Conservation (phyloP, 2,797 vertebrate species). For the Pseudocheirus occidentalis region DNA sequence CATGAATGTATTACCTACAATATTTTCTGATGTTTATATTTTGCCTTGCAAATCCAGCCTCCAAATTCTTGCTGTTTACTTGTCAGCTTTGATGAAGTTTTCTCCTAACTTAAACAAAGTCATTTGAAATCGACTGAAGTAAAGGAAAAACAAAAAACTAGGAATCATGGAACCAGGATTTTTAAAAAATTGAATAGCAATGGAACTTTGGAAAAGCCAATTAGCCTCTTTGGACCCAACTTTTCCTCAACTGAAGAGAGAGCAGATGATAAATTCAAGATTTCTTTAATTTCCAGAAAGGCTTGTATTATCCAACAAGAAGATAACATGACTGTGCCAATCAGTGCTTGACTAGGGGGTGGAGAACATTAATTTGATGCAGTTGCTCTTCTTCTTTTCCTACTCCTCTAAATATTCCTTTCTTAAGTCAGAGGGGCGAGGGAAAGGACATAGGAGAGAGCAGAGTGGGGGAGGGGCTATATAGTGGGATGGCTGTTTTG, state of each 20-base stretch:
- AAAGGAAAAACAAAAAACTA: background rate
- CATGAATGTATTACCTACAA: background rate
- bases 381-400: background rate
- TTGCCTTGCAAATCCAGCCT: background rate
- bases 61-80: slow-evolving; percentile 14
- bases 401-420: background rate
- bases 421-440: too few species aligned
- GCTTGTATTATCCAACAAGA: background rate
- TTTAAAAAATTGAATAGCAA: background rate
- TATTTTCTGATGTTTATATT: slow-evolving; percentile 18
- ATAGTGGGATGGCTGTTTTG: too few species aligned
- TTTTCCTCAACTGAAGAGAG: too few species aligned
- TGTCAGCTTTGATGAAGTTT: slow-evolving; percentile 42
- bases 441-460: too few species aligned
- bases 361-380: fast-evolving
- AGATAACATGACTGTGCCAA: background rate
- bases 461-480: too few species aligned
- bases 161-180: background rate
- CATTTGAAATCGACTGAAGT: background rate
- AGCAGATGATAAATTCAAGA: background rate
- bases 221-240: background rate
- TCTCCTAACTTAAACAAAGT: slow-evolving; percentile 25
- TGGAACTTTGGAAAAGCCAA: background rate
- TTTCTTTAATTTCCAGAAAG: background rate
- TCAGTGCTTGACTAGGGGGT: fast-evolving